Conservation (phyloP, 2,113 vertebrate species). For the Pedionomus torquatus region DNA sequence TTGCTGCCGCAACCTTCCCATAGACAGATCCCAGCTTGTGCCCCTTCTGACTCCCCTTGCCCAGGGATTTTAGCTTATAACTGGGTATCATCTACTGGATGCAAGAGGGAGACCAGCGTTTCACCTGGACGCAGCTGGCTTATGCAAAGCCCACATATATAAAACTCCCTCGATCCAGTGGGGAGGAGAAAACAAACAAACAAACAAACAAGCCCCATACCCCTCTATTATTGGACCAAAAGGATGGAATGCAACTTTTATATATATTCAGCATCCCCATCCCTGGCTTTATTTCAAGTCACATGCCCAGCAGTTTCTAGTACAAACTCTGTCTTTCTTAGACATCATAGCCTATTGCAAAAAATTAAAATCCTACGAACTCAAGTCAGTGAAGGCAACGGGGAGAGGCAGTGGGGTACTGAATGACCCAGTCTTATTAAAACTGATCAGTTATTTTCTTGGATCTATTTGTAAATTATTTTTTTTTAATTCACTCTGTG, state of each 20-base stretch:
- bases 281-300: background rate
- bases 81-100: background rate
- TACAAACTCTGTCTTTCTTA: background rate
- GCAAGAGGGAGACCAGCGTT: background rate
- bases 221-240: background rate
- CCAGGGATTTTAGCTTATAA: background rate
- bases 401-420: background rate
- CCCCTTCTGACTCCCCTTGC: background rate
- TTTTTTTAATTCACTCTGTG: background rate
- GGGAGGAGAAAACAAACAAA: background rate
- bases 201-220: background rate
- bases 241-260: background rate
- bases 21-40: background rate
- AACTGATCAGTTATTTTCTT: background rate
- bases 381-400: background rate
- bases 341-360: background rate
- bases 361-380: background rate
- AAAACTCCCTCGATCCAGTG: background rate
- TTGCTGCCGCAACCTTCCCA: background rate
- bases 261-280: background rate
- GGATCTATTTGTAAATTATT: background rate
- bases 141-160: background rate
- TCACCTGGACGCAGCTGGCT: background rate
- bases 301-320: background rate
- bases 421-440: background rate